Percentiles rank a stretch among this genome's conserved stretches.
Conservation (phyloP, 2,113 vertebrate species). For the Aspiorhynchus laticeps region DNA sequence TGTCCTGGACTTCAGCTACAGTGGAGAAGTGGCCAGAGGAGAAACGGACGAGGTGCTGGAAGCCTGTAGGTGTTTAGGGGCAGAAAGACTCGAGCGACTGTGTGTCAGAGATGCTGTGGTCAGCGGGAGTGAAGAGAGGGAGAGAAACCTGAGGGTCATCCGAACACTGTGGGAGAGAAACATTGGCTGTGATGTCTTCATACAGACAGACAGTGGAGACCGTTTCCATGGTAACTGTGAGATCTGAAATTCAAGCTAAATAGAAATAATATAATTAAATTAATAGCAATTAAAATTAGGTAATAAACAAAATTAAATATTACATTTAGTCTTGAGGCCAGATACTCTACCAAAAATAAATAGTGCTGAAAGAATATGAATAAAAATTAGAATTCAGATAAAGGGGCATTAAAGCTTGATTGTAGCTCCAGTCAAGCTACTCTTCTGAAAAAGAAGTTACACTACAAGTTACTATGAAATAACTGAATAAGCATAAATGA, state of each 20-base stretch:
- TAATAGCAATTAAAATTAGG: no score
- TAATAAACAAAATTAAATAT: no score
- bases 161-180: conserved; percentile 66
- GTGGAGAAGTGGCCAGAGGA: conserved; percentile 61
- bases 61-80: conserved; percentile 67
- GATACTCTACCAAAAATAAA: no score
- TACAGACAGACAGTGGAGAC: conserved; percentile 68
- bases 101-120: conserved; percentile 40
- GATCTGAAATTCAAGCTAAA: background rate
- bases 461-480: no score
- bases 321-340: no score
- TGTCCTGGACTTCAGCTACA: conserved; percentile 76
- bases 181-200: conserved; percentile 77
- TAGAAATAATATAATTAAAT: no score
- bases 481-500: no score
- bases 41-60: conserved; percentile 50
- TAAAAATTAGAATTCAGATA: no score
- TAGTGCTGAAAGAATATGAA: no score
- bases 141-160: conserved; percentile 68
- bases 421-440: no score
- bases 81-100: conserved; percentile 63
- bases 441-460: no score
- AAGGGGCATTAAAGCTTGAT: no score
- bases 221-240: conserved; percentile 62
- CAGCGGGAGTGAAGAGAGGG: conserved; percentile 64